phyloP scores from a whole-genome alignment of 1,140 invertebrate species.

The Delia radicum region DNA sequence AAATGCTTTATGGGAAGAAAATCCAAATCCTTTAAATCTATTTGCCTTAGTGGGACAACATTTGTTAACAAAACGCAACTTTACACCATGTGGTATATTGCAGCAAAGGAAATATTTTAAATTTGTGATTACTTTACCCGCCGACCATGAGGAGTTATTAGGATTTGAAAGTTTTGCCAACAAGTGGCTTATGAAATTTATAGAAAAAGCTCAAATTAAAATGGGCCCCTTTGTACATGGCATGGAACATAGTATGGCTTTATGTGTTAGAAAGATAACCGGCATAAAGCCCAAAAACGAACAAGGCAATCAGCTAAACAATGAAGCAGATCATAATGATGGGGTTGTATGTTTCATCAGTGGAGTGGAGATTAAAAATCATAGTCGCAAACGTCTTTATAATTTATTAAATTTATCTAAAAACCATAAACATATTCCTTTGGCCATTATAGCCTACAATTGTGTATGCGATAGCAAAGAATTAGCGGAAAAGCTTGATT shows the following conservation, averaged over 20 bases:
- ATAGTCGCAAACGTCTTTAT: conserved; percentile 27
- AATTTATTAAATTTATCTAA: conserved; percentile 25
- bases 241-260: conserved; percentile 38
- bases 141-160: conserved; percentile 48
- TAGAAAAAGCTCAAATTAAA: conserved; percentile 21
- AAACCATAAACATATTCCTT: conserved; percentile 17
- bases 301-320: neutral
- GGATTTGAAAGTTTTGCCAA: conserved; percentile 50
- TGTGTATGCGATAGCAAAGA: conserved; percentile 29
- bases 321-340: conserved; percentile 33
- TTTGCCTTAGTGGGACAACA: conserved; percentile 11
- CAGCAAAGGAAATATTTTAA: conserved; percentile 67
- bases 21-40: conserved; percentile 7
- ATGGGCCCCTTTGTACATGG: conserved; percentile 33
- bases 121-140: conserved; percentile 63
- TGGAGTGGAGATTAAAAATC: conserved; percentile 14
- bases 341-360: conserved; percentile 39
- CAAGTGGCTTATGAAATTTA: conserved; percentile 35
- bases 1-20: neutral
- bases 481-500: conserved; percentile 33
- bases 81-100: conserved; percentile 58
- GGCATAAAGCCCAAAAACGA: conserved; percentile 19
- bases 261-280: conserved; percentile 44
- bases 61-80: neutral
- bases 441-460: conserved; percentile 29